Evolutionary conservation across 1,140 invertebrate genomes (phyloP), one percentile per base, ranked within the genome.

Genomic region (Bicyclus anynana): DNA sequence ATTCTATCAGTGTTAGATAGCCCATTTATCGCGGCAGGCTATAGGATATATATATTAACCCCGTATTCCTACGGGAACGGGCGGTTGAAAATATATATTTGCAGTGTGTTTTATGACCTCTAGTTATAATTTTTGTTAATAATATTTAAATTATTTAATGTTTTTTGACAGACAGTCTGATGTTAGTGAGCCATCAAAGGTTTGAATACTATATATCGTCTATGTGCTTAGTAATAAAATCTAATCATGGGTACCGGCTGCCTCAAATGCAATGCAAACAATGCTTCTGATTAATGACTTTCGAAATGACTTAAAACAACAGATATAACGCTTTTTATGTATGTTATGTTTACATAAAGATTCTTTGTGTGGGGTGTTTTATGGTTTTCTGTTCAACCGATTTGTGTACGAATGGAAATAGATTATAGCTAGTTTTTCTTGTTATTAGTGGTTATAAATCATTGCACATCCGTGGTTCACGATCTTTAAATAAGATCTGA

Each of bases 311-410:
- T 83, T 84, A 71, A 86, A 85, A 87, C 76, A 88, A 88, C 85
- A 88, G 83, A 79, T 84, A 87, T 88, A 88, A 85, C 75, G 62
- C 74, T 84, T 87, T 88, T 81, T 54, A 88, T 72, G 83, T 83
- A 75, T 80, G 77, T 87, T 87, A 80, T 87, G 85, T 88, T 88
- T 87, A 86, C 82, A 84, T 84, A 88, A 88, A 85, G 84, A 88
- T 87, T 86, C 85, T 88, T 88, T 88, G 83, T 88, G 85, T 87
- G 77, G 66, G 80, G 80, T 80, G 82, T 85, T 88, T 88, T 84
- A 88, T 80, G 78, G 85, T 85, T 88, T 88, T 85, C 82, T 85
- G 83, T 85, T 88, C 83, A 76, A 80, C 77, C 82, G 83, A 86
- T 86, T 84, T 86, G 85, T 88, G 72, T 86, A 88, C 83, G 74